Conservation (phyloP, 2,113 vertebrate species). For the Microcebus jonahi region DNA sequence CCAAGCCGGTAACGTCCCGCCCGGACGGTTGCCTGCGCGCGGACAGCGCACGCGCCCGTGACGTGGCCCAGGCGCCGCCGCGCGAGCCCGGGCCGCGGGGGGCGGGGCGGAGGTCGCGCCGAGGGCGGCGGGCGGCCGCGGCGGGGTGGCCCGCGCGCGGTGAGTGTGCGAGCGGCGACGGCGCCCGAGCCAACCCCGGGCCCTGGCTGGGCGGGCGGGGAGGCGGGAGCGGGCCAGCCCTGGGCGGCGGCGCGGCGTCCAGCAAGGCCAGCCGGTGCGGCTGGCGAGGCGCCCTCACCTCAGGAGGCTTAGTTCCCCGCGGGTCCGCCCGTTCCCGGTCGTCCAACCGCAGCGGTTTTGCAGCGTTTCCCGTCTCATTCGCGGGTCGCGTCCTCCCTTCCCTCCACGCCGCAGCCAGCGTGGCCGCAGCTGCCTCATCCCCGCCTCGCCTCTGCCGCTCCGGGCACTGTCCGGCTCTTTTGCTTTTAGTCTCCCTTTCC, state of each 20-base stretch:
- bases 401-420: not conserved
- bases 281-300: not conserved
- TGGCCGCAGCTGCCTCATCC: not conserved
- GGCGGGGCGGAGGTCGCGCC: conserved; percentile 18
- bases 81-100: not conserved
- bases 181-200: accelerated
- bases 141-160: conserved; percentile 49
- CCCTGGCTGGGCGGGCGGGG: accelerated
- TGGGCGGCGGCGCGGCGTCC: not conserved
- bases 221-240: accelerated
- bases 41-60: conserved; percentile 50
- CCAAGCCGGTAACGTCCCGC: not conserved
- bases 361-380: not conserved
- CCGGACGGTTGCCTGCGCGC: not conserved
- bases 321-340: not conserved
- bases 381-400: not conserved
- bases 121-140: conserved; percentile 40
- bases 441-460: not conserved
- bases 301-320: not conserved
- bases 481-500: not conserved
- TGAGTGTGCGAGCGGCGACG: conserved; percentile 48
- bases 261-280: not conserved
- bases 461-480: not conserved
- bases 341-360: no score
- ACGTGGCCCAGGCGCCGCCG: not conserved